These are phyloP conservation scores for Percina caprodes DNA, from an alignment of 2,113 vertebrate genomes.

Conservation along the genomic window DNA sequence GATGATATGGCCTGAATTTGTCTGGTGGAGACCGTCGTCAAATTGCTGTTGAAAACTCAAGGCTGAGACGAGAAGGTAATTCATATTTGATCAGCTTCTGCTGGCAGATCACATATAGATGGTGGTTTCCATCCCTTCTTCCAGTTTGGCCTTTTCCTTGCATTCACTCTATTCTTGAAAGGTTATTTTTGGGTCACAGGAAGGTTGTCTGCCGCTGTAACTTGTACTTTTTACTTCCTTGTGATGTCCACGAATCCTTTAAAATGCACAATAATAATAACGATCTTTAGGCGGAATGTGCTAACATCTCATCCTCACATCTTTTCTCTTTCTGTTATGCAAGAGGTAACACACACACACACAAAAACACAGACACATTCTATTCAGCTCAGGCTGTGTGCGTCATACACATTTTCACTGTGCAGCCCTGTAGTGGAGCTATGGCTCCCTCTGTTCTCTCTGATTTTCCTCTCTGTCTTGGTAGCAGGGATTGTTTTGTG, in stretches of 20 bases:
- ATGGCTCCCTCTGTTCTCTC: conserved; percentile 6
- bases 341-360: conserved; percentile 50
- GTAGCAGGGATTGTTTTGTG: conserved; percentile 1
- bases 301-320: conserved; percentile 5
- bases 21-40: conserved; percentile 18
- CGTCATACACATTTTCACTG: conserved; percentile 54
- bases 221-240: conserved; percentile 6
- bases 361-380: conserved; percentile 25
- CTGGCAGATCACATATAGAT: neutral
- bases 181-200: conserved; percentile 43
- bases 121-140: neutral
- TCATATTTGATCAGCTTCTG: neutral
- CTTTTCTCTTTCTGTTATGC: conserved; percentile 42
- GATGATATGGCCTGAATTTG: conserved; percentile 15
- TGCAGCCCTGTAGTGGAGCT: conserved; percentile 34
- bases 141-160: neutral
- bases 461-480: conserved; percentile 11
- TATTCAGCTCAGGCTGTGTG: conserved; percentile 46
- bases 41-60: neutral
- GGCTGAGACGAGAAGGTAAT: neutral
- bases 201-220: neutral
- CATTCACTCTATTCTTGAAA: neutral
- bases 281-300: neutral
- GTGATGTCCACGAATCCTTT: neutral
- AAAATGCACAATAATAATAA: neutral